Evolutionary conservation across 2,797 vertebrate genomes (phyloP).

Genomic region (Chloroceryle inda): DNA sequence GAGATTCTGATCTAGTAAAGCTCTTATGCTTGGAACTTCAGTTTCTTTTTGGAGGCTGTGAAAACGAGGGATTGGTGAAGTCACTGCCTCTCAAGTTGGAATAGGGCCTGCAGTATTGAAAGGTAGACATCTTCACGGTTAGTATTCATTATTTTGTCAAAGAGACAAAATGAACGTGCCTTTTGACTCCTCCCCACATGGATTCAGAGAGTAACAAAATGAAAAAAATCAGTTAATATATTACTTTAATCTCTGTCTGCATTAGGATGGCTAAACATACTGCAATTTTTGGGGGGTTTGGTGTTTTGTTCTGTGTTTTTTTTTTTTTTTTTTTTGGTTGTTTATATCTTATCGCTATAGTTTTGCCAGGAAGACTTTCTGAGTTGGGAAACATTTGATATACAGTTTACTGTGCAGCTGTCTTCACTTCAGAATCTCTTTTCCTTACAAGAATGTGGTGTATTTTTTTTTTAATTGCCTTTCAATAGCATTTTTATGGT

Average conservation of each 20-base stretch:
- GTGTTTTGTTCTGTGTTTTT: too few species aligned
- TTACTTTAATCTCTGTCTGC: neutral
- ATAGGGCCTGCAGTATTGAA: neutral
- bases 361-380: neutral
- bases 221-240: neutral
- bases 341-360: neutral
- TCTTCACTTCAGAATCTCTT: neutral
- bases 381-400: neutral
- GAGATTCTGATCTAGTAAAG: neutral
- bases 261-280: neutral
- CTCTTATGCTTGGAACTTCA: neutral
- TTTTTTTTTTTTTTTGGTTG: too few species aligned
- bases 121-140: conserved; percentile 7
- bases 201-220: neutral
- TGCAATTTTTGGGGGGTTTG: neutral
- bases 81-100: neutral
- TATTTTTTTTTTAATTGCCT: neutral
- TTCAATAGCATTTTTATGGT: neutral
- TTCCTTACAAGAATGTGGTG: fast-evolving
- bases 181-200: neutral
- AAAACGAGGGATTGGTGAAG: neutral
- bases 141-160: conserved; percentile 10
- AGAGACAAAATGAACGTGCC: conserved; percentile 1
- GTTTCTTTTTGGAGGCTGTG: neutral
- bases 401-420: neutral